A percentile compares a stretch with the other conserved stretches of the same genome.
phyloP scores from a whole-genome alignment of 1,140 invertebrate species.

The Drosophila oshimai region DNA sequence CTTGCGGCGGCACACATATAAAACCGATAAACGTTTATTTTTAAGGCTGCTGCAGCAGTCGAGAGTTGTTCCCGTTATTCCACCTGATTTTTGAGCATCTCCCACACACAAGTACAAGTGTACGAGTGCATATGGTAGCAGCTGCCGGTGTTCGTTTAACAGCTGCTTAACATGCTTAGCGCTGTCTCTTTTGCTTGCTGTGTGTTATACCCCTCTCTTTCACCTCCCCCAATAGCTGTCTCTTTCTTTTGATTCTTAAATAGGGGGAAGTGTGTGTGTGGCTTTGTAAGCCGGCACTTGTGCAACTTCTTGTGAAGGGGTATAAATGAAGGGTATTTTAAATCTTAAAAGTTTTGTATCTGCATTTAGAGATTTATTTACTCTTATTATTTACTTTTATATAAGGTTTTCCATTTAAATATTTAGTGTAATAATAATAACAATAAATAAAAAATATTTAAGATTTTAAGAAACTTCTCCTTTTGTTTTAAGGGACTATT shows the following conservation, averaged over 20 bases:
- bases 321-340: too few relatives aligned
- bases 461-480: too few relatives aligned
- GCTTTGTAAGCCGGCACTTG: constrained; percentile 58
- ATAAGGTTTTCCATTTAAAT: too few relatives aligned
- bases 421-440: too few relatives aligned
- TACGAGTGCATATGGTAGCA: constrained; percentile 31
- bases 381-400: too few relatives aligned
- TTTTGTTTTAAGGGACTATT: too few relatives aligned
- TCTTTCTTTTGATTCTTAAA: background rate
- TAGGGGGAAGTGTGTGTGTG: constrained; percentile 13
- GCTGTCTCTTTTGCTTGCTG: background rate
- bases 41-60: background rate
- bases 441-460: too few relatives aligned
- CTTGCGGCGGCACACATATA: background rate
- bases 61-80: constrained; percentile 13
- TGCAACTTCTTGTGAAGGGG: constrained; percentile 61
- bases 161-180: constrained; percentile 64
- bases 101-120: background rate
- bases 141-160: constrained; percentile 48
- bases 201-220: background rate
- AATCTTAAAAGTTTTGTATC: too few relatives aligned
- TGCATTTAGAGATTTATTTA: too few relatives aligned
- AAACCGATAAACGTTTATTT: constrained; percentile 12
- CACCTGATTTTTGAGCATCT: constrained; percentile 17
- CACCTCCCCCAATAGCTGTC: background rate